A percentile compares a stretch with the other conserved stretches of the same genome.
phyloP scores from a whole-genome alignment of 2,797 vertebrate genomes.

The Pangasius larnaudii region DNA sequence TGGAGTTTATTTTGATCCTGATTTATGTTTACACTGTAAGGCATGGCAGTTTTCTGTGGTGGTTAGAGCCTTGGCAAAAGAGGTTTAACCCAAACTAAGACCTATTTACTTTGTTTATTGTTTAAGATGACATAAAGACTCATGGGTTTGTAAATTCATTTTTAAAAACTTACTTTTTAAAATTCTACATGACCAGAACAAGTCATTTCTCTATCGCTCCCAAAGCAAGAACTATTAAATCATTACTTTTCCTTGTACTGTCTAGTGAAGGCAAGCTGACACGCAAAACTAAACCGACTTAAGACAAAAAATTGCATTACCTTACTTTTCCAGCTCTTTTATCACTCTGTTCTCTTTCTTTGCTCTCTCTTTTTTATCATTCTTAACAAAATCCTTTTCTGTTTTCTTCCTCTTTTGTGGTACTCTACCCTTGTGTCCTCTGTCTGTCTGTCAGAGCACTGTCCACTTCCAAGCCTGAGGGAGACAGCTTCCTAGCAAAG shows the following conservation, averaged over 20 bases:
- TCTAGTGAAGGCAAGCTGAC: constrained; percentile 8
- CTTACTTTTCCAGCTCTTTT: constrained; percentile 54
- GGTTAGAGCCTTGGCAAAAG: background rate
- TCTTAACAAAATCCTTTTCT: constrained; percentile 57
- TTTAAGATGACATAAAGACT: background rate
- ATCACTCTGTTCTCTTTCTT: constrained; percentile 42
- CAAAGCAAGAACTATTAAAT: background rate
- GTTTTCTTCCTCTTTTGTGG: constrained; percentile 55
- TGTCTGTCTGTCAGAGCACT: constrained; percentile 61
- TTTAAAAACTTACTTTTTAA: background rate
- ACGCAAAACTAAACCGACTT: constrained; percentile 29
- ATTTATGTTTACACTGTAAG: constrained; percentile 38
- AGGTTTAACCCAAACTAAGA: background rate
- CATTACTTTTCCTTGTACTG: background rate
- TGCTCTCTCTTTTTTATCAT: constrained; percentile 46
- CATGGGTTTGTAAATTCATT: background rate
- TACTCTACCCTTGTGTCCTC: constrained; percentile 61
- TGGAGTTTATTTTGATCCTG: constrained; percentile 31
- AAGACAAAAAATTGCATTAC: constrained; percentile 57
- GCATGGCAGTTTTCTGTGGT: background rate
- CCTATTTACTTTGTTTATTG: background rate
- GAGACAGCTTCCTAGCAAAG: constrained; percentile 51
- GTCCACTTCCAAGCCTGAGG: constrained; percentile 44
- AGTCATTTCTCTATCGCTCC: no score
- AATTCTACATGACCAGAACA: background rate